Percentiles rank a stretch among this genome's conserved stretches.
phyloP scores from a whole-genome alignment of 1,140 invertebrate genomes.

The Drosophila trapezifrons region DNA sequence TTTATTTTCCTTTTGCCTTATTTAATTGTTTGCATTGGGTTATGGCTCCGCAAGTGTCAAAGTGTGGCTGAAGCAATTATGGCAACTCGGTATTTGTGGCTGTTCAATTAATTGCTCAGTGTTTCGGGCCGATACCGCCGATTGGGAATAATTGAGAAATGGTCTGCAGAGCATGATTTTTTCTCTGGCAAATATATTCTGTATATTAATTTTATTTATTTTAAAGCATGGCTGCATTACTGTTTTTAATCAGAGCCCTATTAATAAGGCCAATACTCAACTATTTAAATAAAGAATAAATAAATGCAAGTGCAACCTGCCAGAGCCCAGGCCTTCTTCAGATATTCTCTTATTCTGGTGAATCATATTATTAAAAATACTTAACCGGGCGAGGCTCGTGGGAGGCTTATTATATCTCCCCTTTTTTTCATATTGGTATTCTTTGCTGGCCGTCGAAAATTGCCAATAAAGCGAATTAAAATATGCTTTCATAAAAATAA shows the following conservation, averaged over 20 bases:
- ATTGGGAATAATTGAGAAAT: constrained; percentile 37
- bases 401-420: not conserved
- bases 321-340: not conserved
- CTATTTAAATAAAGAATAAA: constrained; percentile 19
- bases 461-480: constrained; percentile 77
- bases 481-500: constrained; percentile 76
- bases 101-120: constrained; percentile 31
- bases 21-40: constrained; percentile 19
- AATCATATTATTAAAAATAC: constrained; percentile 50
- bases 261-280: not conserved
- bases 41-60: constrained; percentile 22
- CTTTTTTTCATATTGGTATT: constrained; percentile 32
- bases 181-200: not conserved
- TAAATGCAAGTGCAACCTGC: not conserved
- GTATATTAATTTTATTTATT: not conserved
- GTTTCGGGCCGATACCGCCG: constrained; percentile 18
- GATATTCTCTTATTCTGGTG: not conserved
- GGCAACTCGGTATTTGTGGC: constrained; percentile 23
- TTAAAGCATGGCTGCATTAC: no score
- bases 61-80: constrained; percentile 29
- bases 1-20: constrained; percentile 18
- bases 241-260: not conserved
- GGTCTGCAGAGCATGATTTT: not conserved
- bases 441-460: constrained; percentile 51
- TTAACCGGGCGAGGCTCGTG: constrained; percentile 6